Base-by-base conservation (phyloP, 30 jellyfish, hydroid and myxozoan genomes). In the Aurelia sp. region DNA sequence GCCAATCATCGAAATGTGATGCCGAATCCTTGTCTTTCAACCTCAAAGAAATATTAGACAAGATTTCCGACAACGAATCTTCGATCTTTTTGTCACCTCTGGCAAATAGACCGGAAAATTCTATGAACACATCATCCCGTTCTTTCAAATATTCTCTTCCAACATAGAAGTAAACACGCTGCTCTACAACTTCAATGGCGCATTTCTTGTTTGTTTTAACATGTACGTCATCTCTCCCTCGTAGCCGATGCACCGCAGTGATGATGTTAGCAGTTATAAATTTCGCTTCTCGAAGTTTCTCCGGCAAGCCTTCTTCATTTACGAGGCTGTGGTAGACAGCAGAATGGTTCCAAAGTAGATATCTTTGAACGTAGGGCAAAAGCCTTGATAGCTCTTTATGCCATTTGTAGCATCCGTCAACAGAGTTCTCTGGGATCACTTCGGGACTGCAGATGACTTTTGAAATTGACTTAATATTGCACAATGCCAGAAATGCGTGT, bases 371-470 rank as follows among this genome's bases (percentile, higher is more conserved):
- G 57, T 47, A 71, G 18, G 91, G 96, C 11, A 83, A 52, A 15
- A 86, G 61, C 57, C 24, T 67, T 16, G 81, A 57, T 7, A 91
- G 78, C 18, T 51, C 66, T 50, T 57, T 22, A 4, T 91, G 85
- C 98, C 98, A 91, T 30, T 85, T 47, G 62, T 21, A 53, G 72
- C 90, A 91, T 7, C 98, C 98, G 10, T 61, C 64, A 20, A 40
- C 75, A 4, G 60, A 22, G 76, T 59, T 74, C 55, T 63, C 90
- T 22, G 98, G 81, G 31, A 33, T 40, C 9, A 86, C 78, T 15
- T 68, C 94, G 9, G 94, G 92, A n/a, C 73, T 80, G 15, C 80
- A 63, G 18, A 40, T 75, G 47, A 86, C 81, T 19, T 69, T 71
- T 8, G 90, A 85, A 7, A 91, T 33, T 4, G 76, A 2, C 0